Base-by-base conservation (phyloP, 2,113 vertebrate genomes). In the Galemys pyrenaicus region DNA sequence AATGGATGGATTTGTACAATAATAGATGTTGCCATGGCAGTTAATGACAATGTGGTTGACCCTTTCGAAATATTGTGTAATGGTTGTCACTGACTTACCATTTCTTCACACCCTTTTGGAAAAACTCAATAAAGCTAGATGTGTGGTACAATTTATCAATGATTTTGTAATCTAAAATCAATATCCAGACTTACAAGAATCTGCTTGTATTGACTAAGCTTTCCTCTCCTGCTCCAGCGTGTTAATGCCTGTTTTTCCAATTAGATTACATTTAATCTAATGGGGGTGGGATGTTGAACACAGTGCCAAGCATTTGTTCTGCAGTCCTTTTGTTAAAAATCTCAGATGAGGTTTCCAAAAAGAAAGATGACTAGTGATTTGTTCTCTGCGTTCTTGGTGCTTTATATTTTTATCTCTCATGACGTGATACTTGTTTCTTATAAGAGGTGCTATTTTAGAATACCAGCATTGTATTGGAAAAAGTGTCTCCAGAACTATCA, bases 131-230 rank as follows among this genome's bases (percentile, higher is more conserved):
- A 74, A 73, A 86, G 26, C 62, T 58, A 58, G 78, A 89, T 71
- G 62, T 54, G 56, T 79, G 28, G 8, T 79, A 60, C 32, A 92
- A 80, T 78, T 84, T 62, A 91, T 87, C 71, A 83, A 44, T 78
- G 37, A 87, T 78, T 95, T 91, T 92, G 51, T 60, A 94, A 91
- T 90, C 35, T 88, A 81, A 91, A 95, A 78, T 91, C 70, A 94
- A 56, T 90, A 92, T 81, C 35, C 28, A 41, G 37, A 93, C 41
- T 89, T 79, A 24, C n/a, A 58, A 71, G 64, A 64, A 94, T 74
- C 44, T 93, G 28, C 39, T 73, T 79, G 73, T 73, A 84, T 30
- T 80, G 58, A 49, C 46, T 46, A 70, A 51, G 15, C n/a, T 51
- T 90, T 92, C 81, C 49, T 56, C 5, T 1, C 22, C 26, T 9